These are phyloP conservation scores for Macrosiphum euphorbiae DNA, from an alignment of 2,888 invertebrate species.

Conservation along the genomic window DNA sequence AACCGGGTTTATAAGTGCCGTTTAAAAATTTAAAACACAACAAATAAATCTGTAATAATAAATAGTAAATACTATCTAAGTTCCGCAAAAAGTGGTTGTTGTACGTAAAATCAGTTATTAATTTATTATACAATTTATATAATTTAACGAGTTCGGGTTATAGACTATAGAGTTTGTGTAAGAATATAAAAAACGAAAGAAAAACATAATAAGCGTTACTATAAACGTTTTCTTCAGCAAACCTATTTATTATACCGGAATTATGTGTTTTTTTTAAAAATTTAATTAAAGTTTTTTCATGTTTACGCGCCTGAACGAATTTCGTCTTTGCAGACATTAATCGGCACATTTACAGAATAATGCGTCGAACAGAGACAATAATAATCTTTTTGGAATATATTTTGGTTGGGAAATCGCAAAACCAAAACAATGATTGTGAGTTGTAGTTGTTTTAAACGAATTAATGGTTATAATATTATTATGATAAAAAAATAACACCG, in stretches of 20 bases:
- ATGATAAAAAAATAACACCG: neutral
- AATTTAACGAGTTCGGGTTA: neutral
- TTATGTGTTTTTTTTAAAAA: neutral
- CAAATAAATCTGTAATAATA: neutral
- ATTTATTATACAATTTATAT: neutral
- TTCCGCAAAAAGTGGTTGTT: neutral
- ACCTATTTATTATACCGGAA: neutral
- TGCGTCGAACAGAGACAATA: neutral
- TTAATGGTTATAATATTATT: neutral
- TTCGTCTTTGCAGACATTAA: neutral
- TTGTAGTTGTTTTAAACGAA: neutral
- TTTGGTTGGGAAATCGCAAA: neutral
- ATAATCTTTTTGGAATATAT: neutral
- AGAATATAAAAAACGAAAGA: slow-evolving; percentile 26
- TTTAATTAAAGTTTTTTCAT: neutral
- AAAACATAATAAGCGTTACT: slow-evolving; percentile 4
- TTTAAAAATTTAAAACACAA: neutral
- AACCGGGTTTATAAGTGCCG: neutral
- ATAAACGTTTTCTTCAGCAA: neutral
- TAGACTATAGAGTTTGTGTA: neutral
- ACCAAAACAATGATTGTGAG: neutral
- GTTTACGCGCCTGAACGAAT: neutral
- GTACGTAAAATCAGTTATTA: neutral
- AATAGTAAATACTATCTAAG: neutral
- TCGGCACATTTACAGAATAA: neutral